Conservation (phyloP, 1,140 invertebrate genomes). For the Lethocerus indicus region DNA sequence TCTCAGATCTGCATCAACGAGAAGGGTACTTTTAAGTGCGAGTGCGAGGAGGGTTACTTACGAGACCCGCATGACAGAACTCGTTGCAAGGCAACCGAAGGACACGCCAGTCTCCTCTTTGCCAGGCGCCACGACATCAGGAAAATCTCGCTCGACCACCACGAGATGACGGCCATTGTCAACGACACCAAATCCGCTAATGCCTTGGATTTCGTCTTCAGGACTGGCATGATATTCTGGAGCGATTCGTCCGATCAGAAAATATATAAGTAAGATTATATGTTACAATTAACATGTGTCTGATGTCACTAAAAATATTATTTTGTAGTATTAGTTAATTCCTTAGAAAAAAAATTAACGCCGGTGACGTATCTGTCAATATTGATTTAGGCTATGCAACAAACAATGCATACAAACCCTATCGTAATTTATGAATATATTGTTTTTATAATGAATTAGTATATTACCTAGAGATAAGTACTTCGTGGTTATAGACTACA, state of each 20-base stretch:
- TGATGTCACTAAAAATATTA: too few relatives aligned
- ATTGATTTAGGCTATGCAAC: neutral
- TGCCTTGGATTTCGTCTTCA: slow-evolving; percentile 72
- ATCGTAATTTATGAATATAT: too few relatives aligned
- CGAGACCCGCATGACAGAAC: slow-evolving; percentile 65
- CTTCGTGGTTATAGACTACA: too few relatives aligned
- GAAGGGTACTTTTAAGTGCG: slow-evolving; percentile 83
- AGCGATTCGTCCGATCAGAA: slow-evolving; percentile 60
- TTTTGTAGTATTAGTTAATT: too few relatives aligned
- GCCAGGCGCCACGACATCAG: slow-evolving; percentile 73
- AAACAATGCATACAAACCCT: too few relatives aligned
- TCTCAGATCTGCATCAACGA: slow-evolving; percentile 86
- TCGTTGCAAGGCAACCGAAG: slow-evolving; percentile 62
- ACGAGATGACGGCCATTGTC: slow-evolving; percentile 72
- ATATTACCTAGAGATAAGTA: too few relatives aligned
- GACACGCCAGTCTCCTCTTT: slow-evolving; percentile 59
- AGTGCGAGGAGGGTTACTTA: slow-evolving; percentile 73
- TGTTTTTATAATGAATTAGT: too few relatives aligned
- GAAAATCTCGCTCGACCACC: slow-evolving; percentile 54
- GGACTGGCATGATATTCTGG: slow-evolving; percentile 65
- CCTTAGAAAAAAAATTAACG: too few relatives aligned
- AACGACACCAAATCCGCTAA: slow-evolving; percentile 74
- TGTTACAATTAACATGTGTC: too few relatives aligned
- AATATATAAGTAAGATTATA: slow-evolving; percentile 20
- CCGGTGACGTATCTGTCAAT: too few relatives aligned